Evolutionary conservation across 2,888 invertebrate genomes (phyloP).

Genomic region (Caenorhabditis panamensis): DNA sequence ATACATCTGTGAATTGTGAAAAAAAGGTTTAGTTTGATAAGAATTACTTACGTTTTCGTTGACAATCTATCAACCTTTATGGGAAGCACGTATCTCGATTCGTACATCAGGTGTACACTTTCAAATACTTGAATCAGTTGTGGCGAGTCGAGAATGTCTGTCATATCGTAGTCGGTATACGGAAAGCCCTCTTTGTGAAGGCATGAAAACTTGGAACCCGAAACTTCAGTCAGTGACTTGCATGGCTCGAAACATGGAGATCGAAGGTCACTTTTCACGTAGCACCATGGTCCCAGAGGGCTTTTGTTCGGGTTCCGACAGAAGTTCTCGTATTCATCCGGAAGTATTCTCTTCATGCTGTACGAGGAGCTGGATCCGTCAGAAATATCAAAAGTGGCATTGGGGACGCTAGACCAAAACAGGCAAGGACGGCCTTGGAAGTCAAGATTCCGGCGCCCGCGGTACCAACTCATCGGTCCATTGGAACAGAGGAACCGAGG

Average conservation of each 20-base stretch:
- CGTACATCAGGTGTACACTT: constrained; percentile 53
- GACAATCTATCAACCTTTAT: constrained; percentile 7
- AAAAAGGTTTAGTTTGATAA: too few species aligned
- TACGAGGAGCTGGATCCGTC: constrained; percentile 44
- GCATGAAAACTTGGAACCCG: constrained; percentile 18
- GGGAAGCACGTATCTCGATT: constrained; percentile 36
- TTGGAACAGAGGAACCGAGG: constrained; percentile 55
- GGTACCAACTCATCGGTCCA: constrained; percentile 54
- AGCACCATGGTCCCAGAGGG: constrained; percentile 54
- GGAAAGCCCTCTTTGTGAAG: constrained; percentile 49
- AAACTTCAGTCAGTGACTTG: constrained; percentile 1
- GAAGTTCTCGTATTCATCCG: constrained; percentile 59
- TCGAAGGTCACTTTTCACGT: neutral
- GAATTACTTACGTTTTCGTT: constrained; percentile 34
- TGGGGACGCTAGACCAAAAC: constrained; percentile 37
- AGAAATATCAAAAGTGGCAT: constrained; percentile 41
- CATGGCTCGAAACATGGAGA: constrained; percentile 56
- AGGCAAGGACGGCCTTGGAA: constrained; percentile 31
- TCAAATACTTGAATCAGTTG: constrained; percentile 36
- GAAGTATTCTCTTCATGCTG: constrained; percentile 54
- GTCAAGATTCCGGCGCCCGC: constrained; percentile 49
- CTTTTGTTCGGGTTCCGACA: constrained; percentile 54
- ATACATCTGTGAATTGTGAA: too few species aligned
- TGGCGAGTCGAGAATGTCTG: constrained; percentile 49
- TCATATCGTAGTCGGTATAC: constrained; percentile 34